A percentile compares a stretch with the other conserved stretches of the same genome.
Conservation (phyloP, 1,140 invertebrate species). For the Drosophila rhopaloa region DNA sequence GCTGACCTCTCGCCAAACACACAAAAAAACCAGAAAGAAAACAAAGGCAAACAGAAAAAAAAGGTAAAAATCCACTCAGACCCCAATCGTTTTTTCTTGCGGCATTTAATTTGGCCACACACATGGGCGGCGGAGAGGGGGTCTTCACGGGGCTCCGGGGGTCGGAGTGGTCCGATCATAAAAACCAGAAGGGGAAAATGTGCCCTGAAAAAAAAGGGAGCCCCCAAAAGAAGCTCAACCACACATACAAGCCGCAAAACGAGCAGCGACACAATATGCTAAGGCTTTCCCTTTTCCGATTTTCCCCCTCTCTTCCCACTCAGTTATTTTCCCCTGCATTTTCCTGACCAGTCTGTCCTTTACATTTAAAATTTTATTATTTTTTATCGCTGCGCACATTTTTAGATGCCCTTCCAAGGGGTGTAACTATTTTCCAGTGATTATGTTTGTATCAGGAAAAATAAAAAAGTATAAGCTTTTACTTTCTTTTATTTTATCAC, state of each 20-base stretch:
- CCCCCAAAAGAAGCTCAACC: conserved; percentile 10
- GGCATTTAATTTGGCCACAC: conserved; percentile 58
- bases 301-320: background rate
- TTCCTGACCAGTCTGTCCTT: conserved; percentile 25
- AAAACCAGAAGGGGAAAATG: conserved; percentile 40
- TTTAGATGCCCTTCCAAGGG: conserved; percentile 1
- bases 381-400: conserved; percentile 68
- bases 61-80: conserved; percentile 44
- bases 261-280: conserved; percentile 77
- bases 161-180: conserved; percentile 41
- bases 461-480: too few relatives aligned
- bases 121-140: conserved; percentile 1
- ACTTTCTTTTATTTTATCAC: too few relatives aligned
- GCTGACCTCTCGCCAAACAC: conserved; percentile 23
- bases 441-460: background rate
- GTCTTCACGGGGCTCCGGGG: conserved; percentile 2
- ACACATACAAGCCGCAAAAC: conserved; percentile 67
- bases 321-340: background rate
- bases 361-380: conserved; percentile 73
- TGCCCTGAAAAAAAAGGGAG: background rate
- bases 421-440: background rate
- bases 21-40: conserved; percentile 11
- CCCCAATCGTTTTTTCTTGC: conserved; percentile 48
- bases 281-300: conserved; percentile 12
- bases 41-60: conserved; percentile 28